Evolutionary conservation across 2,113 vertebrate species (phyloP).

Genomic region (Rutilus rutilus): DNA sequence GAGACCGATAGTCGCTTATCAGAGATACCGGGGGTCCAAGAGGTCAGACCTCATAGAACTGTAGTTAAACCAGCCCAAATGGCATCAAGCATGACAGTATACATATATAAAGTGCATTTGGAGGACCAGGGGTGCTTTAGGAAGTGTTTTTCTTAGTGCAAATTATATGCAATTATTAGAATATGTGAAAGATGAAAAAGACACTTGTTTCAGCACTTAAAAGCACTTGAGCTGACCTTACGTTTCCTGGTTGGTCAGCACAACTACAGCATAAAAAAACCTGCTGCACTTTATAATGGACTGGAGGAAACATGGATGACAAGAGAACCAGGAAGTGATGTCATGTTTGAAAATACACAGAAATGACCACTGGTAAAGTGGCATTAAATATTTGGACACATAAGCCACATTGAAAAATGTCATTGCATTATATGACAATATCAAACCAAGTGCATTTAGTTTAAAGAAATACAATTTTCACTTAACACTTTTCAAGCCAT

Average conservation of each 20-base stretch:
- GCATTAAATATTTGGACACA: background rate
- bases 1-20: background rate
- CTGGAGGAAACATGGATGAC: no score
- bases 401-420: background rate
- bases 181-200: no score
- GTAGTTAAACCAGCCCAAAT: background rate
- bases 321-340: background rate
- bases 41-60: conserved; percentile 17
- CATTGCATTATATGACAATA: background rate
- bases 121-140: background rate
- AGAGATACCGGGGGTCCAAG: background rate
- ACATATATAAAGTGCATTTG: background rate
- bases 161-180: background rate
- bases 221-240: background rate
- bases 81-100: background rate
- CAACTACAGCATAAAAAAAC: background rate
- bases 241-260: background rate
- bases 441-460: background rate
- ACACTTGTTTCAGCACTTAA: background rate
- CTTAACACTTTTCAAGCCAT: background rate
- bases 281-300: no score
- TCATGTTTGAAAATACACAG: background rate
- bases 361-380: background rate
- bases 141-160: background rate
- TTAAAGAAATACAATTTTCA: background rate